Evolutionary conservation across 1,140 invertebrate species (phyloP), one percentile per base, ranked within the genome.

Genomic region (Hylaeus volcanicus): DNA sequence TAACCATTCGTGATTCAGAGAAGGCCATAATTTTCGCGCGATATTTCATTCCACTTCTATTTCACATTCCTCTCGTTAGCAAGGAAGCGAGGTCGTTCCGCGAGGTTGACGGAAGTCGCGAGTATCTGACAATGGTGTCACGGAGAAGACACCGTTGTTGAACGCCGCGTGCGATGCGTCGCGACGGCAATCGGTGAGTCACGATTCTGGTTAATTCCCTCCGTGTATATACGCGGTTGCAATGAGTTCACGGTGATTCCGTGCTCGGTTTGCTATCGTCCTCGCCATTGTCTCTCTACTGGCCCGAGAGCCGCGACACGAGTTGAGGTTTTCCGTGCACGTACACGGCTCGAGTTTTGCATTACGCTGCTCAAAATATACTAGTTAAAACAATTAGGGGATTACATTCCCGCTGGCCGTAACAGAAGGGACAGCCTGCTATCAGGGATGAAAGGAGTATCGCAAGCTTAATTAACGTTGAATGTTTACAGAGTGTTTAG

Each of bases 151-250:
- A 43, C n/a, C 11, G 68, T 79, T 41, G 76, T 64, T 64, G 12
- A 79, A 56, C 58, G 58, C 11, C 58, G 58, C 11, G 45, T 5
- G 51, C 53, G 15, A n/a, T 15, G 12, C 39, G 69, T 56, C 58
- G 69, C 12, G 76, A 12, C 12, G 58, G 58, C 48, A 51, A 72
- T 79, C 58, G 58, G 12, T 79, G 77, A 79, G 77, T 79, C 77
- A 79, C 77, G 77, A 79, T 64, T 6, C 77, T 56, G 48, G 77
- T 79, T 73, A 79, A 79, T 79, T 73, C 60, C 9, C 71, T 15
- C 41, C 69, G 70, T 58, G 61, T 73, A 43, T 73, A 43, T 26
- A 8, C 39, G 26, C 5, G 53, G 65, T 2, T 41, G 41, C 48
- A 79, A 79, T 48, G 58, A 73, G 51, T 65, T 73, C 58, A 79